These are phyloP conservation scores for Danio kyathit DNA, from an alignment of 2,797 vertebrate genomes.

Conservation along the genomic window DNA sequence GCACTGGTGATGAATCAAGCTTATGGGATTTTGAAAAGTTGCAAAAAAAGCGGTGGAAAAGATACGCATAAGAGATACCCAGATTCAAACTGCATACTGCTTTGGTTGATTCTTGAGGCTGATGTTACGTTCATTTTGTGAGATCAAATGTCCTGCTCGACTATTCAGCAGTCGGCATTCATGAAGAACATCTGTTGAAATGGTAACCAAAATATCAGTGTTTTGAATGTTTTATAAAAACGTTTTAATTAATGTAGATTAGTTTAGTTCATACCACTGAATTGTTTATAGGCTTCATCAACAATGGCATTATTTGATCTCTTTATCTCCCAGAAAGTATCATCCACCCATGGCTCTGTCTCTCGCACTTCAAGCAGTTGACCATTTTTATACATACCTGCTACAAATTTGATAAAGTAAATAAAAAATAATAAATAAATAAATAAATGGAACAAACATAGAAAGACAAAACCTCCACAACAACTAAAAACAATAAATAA, in stretches of 20 bases:
- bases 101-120: slow-evolving; percentile 82
- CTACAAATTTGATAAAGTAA: slow-evolving; percentile 59
- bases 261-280: slow-evolving; percentile 74
- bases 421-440: background rate
- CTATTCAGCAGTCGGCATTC: slow-evolving; percentile 86
- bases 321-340: slow-evolving; percentile 84
- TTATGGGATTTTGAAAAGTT: slow-evolving; percentile 70
- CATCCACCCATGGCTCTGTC: slow-evolving; percentile 84
- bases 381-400: slow-evolving; percentile 82
- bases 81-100: slow-evolving; percentile 80
- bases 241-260: background rate
- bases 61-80: slow-evolving; percentile 46
- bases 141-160: slow-evolving; percentile 82
- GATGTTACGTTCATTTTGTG: slow-evolving; percentile 80
- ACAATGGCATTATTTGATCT: slow-evolving; percentile 82
- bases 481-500: background rate
- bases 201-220: background rate
- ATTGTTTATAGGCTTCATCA: slow-evolving; percentile 85
- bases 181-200: slow-evolving; percentile 80
- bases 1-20: slow-evolving; percentile 69
- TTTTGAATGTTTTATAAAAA: background rate
- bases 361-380: slow-evolving; percentile 77
- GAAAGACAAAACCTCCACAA: background rate
- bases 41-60: slow-evolving; percentile 59
- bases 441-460: background rate